Evolutionary conservation across 2,888 invertebrate species (phyloP).

Genomic region (Drosophila affinis): DNA sequence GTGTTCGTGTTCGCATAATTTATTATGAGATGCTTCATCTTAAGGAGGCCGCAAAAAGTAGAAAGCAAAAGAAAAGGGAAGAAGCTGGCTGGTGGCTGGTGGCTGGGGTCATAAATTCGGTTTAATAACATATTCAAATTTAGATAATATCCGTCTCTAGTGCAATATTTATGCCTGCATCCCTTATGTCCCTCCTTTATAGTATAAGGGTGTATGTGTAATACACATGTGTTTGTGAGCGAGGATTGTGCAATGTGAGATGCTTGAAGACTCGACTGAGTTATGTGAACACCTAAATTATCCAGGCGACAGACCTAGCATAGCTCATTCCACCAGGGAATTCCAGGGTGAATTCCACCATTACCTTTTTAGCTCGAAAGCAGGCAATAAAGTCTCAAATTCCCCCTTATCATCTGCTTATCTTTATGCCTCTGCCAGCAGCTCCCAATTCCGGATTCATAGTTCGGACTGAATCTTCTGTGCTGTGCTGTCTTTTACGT

Average conservation of each 20-base stretch:
- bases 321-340: not conserved
- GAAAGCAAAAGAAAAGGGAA: conserved; percentile 13
- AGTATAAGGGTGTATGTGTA: not conserved
- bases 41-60: conserved; percentile 29
- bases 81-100: conserved; percentile 19
- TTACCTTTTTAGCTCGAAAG: conserved; percentile 3
- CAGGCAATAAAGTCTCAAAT: not conserved
- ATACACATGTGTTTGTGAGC: not conserved
- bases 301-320: conserved; percentile 17
- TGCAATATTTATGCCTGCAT: conserved; percentile 46
- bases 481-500: conserved; percentile 18
- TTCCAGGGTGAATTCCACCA: conserved; percentile 7
- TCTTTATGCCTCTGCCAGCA: conserved; percentile 17
- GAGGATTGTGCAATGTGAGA: conserved; percentile 29
- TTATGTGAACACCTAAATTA: conserved; percentile 35
- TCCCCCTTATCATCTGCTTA: conserved; percentile 13
- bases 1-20: conserved; percentile 40
- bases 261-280: conserved; percentile 16
- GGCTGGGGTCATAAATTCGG: conserved; percentile 56
- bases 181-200: not conserved
- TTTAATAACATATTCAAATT: conserved; percentile 76
- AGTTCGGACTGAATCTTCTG: conserved; percentile 25
- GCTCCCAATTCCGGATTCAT: conserved; percentile 30
- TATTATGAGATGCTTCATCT: conserved; percentile 53
- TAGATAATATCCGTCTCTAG: conserved; percentile 59